A percentile compares a stretch with the other conserved stretches of the same genome.
phyloP scores from a whole-genome alignment of 2,113 vertebrate species.

The Trachemys scripta region DNA sequence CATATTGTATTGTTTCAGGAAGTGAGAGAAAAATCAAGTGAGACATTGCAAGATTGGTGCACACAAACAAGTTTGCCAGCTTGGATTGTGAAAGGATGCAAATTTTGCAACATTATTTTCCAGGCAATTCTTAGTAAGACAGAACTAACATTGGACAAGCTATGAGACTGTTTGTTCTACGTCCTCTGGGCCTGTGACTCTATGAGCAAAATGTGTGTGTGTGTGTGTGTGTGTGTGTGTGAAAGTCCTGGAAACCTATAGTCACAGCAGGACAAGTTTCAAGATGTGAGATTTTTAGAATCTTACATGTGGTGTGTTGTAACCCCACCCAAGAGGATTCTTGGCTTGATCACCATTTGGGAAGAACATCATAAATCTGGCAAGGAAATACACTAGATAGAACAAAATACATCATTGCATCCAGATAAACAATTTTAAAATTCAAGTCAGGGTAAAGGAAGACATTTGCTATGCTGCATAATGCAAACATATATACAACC shows the following conservation, averaged over 20 bases:
- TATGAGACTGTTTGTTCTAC: background rate
- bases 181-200: background rate
- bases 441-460: slow-evolving; percentile 64
- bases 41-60: background rate
- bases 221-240: background rate
- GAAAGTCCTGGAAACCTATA: background rate
- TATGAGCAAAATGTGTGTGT: background rate
- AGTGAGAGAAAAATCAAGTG: slow-evolving; percentile 2
- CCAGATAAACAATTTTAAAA: slow-evolving; percentile 58
- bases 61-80: background rate
- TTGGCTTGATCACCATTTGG: background rate
- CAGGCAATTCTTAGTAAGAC: background rate
- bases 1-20: slow-evolving; percentile 10
- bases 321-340: background rate
- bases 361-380: slow-evolving; percentile 1
- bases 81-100: background rate
- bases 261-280: background rate
- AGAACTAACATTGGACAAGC: background rate
- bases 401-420: slow-evolving; percentile 15
- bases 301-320: too few relatives aligned
- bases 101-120: background rate
- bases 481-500: slow-evolving; percentile 65
- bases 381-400: slow-evolving; percentile 66
- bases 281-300: slow-evolving; percentile 10
- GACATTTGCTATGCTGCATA: slow-evolving; percentile 70